These are phyloP conservation scores for Limnodromus scolopaceus DNA, from an alignment of 2,797 vertebrate genomes.

Conservation along the genomic window DNA sequence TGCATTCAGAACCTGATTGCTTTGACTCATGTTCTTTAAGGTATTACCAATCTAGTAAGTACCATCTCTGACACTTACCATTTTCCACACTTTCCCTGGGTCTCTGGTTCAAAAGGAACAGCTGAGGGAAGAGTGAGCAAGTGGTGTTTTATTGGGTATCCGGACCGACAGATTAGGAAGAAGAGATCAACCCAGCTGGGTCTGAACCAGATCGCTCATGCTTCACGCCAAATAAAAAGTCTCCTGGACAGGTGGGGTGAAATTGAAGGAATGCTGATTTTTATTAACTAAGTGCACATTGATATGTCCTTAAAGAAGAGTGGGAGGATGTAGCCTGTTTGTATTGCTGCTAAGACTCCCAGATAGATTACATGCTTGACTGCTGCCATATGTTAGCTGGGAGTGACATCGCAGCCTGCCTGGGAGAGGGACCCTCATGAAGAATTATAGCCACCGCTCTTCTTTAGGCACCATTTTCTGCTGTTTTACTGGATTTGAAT, in stretches of 20 bases:
- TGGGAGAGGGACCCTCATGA: neutral
- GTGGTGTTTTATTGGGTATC: neutral
- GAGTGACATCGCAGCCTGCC: slow-evolving; percentile 7
- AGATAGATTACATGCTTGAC: slow-evolving; percentile 46
- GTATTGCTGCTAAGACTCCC: slow-evolving; percentile 8
- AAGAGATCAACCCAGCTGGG: neutral
- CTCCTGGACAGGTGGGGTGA: slow-evolving; percentile 28
- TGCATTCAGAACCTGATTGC: slow-evolving; percentile 27
- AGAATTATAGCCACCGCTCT: neutral
- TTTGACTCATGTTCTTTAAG: slow-evolving; percentile 47
- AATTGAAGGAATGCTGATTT: slow-evolving; percentile 57
- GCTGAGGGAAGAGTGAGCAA: neutral
- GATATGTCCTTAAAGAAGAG: slow-evolving; percentile 23
- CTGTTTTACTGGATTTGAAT: neutral
- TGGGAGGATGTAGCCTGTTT: slow-evolving; percentile 27
- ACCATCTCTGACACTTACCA: slow-evolving; percentile 34
- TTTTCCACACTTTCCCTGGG: neutral
- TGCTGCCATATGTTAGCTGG: slow-evolving; percentile 18
- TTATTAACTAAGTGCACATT: slow-evolving; percentile 48
- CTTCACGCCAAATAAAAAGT: slow-evolving; percentile 28
- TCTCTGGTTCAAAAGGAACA: slow-evolving; percentile 5
- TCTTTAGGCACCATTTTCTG: neutral
- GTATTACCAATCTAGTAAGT: slow-evolving; percentile 24
- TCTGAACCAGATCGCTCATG: neutral
- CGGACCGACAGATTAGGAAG: slow-evolving; percentile 8